Evolutionary conservation across 2,797 vertebrate genomes (phyloP).

Genomic region (Sternotherus odoratus): DNA sequence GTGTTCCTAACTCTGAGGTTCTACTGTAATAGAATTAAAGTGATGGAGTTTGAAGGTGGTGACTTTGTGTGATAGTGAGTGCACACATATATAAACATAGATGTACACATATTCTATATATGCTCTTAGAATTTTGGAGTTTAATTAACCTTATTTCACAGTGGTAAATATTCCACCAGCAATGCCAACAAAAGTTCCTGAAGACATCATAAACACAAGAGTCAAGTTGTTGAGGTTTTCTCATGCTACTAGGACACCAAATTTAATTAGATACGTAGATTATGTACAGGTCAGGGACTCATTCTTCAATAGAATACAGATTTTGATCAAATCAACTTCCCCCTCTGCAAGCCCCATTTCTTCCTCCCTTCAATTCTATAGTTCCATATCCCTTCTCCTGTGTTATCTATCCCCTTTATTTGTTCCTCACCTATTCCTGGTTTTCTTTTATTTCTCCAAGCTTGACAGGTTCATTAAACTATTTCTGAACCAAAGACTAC

Average conservation of each 20-base stretch:
- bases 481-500: background rate
- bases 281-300: background rate
- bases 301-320: background rate
- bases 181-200: background rate
- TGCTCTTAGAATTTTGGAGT: too few species aligned
- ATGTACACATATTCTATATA: background rate
- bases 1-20: too few species aligned
- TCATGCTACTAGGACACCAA: background rate
- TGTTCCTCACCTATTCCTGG: background rate
- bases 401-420: background rate
- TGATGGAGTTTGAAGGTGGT: too few species aligned
- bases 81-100: background rate
- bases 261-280: background rate
- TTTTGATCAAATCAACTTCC: background rate
- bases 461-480: background rate
- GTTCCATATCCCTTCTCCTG: background rate
- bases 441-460: background rate
- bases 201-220: background rate
- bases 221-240: background rate
- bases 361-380: background rate
- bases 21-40: too few species aligned
- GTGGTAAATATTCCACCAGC: background rate
- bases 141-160: background rate
- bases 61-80: background rate
- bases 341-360: background rate